phyloP scores from a whole-genome alignment of 2,113 vertebrate genomes.

The Eublepharis macularius region DNA sequence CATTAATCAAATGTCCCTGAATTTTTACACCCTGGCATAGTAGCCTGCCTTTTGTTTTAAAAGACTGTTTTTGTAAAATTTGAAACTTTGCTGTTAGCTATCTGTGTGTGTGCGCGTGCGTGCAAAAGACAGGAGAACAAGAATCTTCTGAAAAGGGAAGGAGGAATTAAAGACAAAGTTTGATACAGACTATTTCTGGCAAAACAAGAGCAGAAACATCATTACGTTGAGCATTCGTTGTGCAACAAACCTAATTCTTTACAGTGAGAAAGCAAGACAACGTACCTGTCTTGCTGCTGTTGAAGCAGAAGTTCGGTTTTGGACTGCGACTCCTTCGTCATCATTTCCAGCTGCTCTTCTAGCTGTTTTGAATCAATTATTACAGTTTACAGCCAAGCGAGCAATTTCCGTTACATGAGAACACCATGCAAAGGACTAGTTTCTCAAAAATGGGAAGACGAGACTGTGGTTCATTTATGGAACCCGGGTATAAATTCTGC shows the following conservation, averaged over 20 bases:
- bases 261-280: neutral
- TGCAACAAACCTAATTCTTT: neutral
- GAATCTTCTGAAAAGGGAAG: no score
- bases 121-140: neutral
- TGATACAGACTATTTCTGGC: no score
- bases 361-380: slow-evolving; percentile 60
- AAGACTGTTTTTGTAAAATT: neutral
- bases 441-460: neutral
- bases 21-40: neutral
- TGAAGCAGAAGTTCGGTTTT: slow-evolving; percentile 66
- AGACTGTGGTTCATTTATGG: neutral
- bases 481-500: neutral
- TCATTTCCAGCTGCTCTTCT: slow-evolving; percentile 62
- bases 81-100: neutral
- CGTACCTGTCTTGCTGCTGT: slow-evolving; percentile 74
- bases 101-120: no score
- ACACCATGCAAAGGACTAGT: neutral
- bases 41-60: neutral
- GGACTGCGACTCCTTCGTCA: slow-evolving; percentile 63
- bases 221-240: no score
- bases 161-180: no score
- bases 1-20: neutral
- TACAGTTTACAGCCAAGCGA: neutral
- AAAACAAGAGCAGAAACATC: no score
- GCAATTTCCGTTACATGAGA: neutral